Evolutionary conservation across 92 coral and sea anemone species (phyloP), one percentile per base, ranked within the genome.

Genomic region (Chrysogorgia sp.): DNA sequence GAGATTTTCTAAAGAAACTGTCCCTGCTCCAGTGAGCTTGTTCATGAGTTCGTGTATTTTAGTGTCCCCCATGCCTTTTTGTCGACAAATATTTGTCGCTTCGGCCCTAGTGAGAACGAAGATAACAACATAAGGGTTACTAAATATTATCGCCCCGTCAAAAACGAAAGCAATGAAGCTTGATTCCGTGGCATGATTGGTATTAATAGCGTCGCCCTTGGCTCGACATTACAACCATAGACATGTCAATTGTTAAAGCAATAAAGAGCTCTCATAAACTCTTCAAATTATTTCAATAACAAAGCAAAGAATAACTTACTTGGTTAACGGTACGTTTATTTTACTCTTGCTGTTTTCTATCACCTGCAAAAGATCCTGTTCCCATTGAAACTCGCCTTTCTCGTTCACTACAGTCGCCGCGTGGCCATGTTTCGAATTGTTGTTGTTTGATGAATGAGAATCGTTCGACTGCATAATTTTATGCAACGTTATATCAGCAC

Each of bases 381-480:
- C 37, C 79, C 79, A 72, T 2, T 56, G 79, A 21, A 40, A 20
- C 20, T 72, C 79, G 14, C n/a, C 65, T 19, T 31, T 34, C 30
- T 53, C 41, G 31, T 34, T 72, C 65, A 40, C 63, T n/a, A 40
- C 26, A 8, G 34, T 34, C 50, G 63, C 17, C 79, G 35, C 79
- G 58, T 72, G 79, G 58, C 41, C 63, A 23, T 40, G 41, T 49
- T 72, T 72, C 34, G 64, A 23, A 8, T 3, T 13, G 33, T 53
- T 72, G 1, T 24, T 64, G 23, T 4, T 72, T 40, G 63, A 30
- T 55, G 32, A 23, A 57, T 57, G 63, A 2, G 45, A 60, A 1
- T 72, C 79, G 12, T 59, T 56, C 64, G 79, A 72, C 79, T 72
- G 79, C 79, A 72, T 72, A 72, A 72, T 72, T 57, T 30, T 53